Conservation (phyloP, 2,113 vertebrate species). For the Castor canadensis region DNA sequence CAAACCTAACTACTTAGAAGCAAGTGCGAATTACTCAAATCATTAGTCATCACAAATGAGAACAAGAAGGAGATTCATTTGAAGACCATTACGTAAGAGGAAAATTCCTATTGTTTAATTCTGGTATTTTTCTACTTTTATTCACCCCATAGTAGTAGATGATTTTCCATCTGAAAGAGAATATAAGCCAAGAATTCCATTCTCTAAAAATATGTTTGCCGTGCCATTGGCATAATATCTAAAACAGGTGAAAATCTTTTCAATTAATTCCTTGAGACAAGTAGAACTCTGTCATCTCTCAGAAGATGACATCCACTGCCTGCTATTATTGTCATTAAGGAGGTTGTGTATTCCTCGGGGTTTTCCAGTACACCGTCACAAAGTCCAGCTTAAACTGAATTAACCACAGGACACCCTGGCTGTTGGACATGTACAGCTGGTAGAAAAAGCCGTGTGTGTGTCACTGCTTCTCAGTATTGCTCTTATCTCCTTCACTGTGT, state of each 20-base stretch:
- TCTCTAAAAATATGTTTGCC: neutral
- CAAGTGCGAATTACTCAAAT: neutral
- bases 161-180: neutral
- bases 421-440: too few species aligned
- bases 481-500: neutral
- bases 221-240: neutral
- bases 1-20: neutral
- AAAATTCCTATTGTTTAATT: neutral
- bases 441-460: too few species aligned
- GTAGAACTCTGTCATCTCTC: neutral
- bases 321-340: neutral
- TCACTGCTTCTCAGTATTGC: neutral
- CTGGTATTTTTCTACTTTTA: neutral
- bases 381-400: neutral
- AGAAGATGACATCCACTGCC: neutral
- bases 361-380: neutral
- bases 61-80: constrained; percentile 10
- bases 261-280: neutral
- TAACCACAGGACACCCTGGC: neutral
- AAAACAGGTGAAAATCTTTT: neutral
- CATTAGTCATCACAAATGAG: neutral
- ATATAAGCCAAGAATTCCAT: neutral
- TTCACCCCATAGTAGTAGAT: neutral
- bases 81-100: neutral
- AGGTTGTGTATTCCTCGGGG: neutral